These are phyloP conservation scores for Bibio marci DNA, from an alignment of 2,888 invertebrate genomes.

Conservation along the genomic window DNA sequence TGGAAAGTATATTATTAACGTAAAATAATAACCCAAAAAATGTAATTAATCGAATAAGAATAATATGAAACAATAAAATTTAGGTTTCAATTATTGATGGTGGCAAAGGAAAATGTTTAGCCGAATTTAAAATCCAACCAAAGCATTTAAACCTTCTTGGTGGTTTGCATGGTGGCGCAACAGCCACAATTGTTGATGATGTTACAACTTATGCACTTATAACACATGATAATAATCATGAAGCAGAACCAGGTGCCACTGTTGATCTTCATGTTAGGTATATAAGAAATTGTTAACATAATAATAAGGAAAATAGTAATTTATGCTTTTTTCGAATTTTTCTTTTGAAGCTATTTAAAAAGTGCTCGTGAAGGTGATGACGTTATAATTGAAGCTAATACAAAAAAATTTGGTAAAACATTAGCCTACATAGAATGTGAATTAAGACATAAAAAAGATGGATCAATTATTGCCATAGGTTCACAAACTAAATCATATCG, in stretches of 20 bases:
- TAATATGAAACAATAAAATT: too few relatives aligned
- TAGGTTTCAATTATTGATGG: conserved; percentile 34
- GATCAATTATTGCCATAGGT: conserved; percentile 60
- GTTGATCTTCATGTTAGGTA: conserved; percentile 72
- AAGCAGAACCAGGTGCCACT: conserved; percentile 58
- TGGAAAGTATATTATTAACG: too few relatives aligned
- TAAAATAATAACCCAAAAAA: too few relatives aligned
- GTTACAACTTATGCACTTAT: conserved; percentile 66
- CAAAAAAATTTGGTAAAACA: conserved; percentile 56
- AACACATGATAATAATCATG: conserved; percentile 39
- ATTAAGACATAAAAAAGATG: conserved; percentile 55
- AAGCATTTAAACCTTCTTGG: conserved; percentile 63
- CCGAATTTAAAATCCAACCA: conserved; percentile 54
- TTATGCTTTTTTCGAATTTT: too few relatives aligned
- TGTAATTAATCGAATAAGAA: too few relatives aligned
- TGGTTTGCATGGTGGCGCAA: conserved; percentile 71
- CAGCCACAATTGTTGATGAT: conserved; percentile 52
- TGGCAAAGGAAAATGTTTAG: conserved; percentile 53
- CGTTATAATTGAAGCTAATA: conserved; percentile 60
- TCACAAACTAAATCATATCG: conserved; percentile 71
- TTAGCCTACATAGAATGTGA: conserved; percentile 71
- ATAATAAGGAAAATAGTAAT: too few relatives aligned
- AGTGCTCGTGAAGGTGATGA: conserved; percentile 63
- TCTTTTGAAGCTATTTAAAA: conserved; percentile 54
- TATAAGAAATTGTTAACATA: too few relatives aligned